Evolutionary conservation across 2,888 invertebrate species (phyloP).

Genomic region (Eucriotettix oculatus): DNA sequence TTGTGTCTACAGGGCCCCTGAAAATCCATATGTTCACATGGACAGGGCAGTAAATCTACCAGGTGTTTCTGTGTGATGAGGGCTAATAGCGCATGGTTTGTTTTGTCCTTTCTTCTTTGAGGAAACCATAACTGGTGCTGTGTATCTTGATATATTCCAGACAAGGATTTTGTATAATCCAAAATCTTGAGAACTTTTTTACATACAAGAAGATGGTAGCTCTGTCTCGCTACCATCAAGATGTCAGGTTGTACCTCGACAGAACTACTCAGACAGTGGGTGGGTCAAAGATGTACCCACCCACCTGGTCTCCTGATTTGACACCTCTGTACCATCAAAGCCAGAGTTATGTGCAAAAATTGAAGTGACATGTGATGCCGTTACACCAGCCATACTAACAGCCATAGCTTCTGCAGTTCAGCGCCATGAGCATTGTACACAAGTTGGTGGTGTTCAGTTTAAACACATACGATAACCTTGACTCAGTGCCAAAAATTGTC

Average conservation of each 20-base stretch:
- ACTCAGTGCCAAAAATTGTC: no score
- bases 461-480: not conserved
- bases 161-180: not conserved
- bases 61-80: not conserved
- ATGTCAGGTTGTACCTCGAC: not conserved
- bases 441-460: not conserved
- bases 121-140: not conserved
- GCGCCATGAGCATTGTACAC: not conserved
- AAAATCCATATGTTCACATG: not conserved
- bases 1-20: not conserved
- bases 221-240: not conserved
- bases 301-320: not conserved
- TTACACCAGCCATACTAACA: not conserved
- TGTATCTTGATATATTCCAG: not conserved
- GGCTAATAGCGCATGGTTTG: not conserved
- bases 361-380: not conserved
- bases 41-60: not conserved
- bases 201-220: no score
- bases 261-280: not conserved
- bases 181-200: no score
- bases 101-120: not conserved
- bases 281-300: not conserved
- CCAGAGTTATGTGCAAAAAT: not conserved
- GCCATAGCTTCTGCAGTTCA: not conserved
- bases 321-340: not conserved